Conservation (phyloP, 2,113 vertebrate genomes). For the Urocynchramus pylzowi region DNA sequence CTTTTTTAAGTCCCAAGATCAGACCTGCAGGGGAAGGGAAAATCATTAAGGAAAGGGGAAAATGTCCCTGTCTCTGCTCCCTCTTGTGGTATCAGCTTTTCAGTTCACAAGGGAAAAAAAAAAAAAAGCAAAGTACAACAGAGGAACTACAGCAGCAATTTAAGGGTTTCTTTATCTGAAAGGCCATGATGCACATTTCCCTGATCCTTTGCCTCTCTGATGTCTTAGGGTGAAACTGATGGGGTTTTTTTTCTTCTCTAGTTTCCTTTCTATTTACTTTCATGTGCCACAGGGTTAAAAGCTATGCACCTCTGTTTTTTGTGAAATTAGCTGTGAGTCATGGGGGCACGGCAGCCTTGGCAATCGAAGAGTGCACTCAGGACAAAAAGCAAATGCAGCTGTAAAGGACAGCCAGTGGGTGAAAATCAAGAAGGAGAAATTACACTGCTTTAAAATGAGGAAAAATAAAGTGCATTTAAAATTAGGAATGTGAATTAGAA, state of each 20-base stretch:
- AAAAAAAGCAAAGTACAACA: neutral
- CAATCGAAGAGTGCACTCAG: neutral
- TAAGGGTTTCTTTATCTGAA: neutral
- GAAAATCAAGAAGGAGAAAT: slow-evolving; percentile 2
- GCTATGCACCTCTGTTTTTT: neutral
- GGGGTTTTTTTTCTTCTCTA: fast-evolving
- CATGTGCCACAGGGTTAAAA: neutral
- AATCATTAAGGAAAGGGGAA: neutral
- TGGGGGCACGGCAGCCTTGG: neutral
- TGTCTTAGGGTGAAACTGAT: neutral
- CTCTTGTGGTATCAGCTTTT: neutral
- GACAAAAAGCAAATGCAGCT: slow-evolving; percentile 17
- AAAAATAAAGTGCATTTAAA: neutral
- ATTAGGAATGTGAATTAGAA: slow-evolving; percentile 1
- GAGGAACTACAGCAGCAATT: neutral
- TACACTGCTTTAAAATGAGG: neutral
- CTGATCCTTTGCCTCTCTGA: neutral
- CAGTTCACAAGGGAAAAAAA: neutral
- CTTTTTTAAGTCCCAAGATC: neutral
- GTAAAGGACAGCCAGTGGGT: neutral
- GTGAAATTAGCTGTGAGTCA: slow-evolving; percentile 37
- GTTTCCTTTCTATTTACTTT: neutral
- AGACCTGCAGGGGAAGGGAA: neutral
- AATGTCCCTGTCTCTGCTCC: neutral
- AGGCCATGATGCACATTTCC: neutral